Evolutionary conservation across 2,797 vertebrate genomes (phyloP), one percentile per base, ranked within the genome.

Genomic region (Mallotus villosus): DNA sequence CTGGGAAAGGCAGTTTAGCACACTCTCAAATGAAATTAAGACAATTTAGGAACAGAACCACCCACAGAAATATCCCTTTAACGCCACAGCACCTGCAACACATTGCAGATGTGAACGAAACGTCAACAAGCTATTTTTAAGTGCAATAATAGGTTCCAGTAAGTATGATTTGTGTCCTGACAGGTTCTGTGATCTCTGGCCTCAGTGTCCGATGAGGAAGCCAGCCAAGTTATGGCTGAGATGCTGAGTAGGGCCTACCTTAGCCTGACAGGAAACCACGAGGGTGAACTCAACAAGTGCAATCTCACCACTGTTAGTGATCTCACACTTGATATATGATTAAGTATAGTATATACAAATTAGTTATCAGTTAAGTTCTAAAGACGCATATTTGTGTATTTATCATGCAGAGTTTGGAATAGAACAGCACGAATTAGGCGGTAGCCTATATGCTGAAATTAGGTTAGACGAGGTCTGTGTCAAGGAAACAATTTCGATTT

Each of bases 211-310:
- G 0, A 68, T 73, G 19, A 81, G 88, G 87, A 89, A 88, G 49
- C 55, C 46, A 7, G 32, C 59, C 65, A 75, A 68, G 81, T 76
- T 71, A 72, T 34, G 65, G 62, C n/a, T 49, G 21, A n/a, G 37
- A 53, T 63, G 70, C 74, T 74, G 72, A 75, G 73, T 5, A n/a
- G n/a, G n/a, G n/a, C n/a, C n/a, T n/a, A 53, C 55, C 24, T 64
- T n/a, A 70, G 59, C 71, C 12, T 22, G 12, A 78, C 78, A 84
- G 90, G 87, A 90, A 89, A 84, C 77, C 2, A 16, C 79, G 67
- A 80, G 73, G 84, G 21, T 63, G 32, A 74, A 29, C 66, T 82
- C 81, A 85, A 78, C 78, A 78, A 72, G 22, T 37, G 25, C 1
- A 2, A 63, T 34, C 71, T 78, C 74, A 53, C 72, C 76, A 78